phyloP scores from a whole-genome alignment of 2,888 invertebrate genomes.

The Pseudococcus jackbeardsleyi region DNA sequence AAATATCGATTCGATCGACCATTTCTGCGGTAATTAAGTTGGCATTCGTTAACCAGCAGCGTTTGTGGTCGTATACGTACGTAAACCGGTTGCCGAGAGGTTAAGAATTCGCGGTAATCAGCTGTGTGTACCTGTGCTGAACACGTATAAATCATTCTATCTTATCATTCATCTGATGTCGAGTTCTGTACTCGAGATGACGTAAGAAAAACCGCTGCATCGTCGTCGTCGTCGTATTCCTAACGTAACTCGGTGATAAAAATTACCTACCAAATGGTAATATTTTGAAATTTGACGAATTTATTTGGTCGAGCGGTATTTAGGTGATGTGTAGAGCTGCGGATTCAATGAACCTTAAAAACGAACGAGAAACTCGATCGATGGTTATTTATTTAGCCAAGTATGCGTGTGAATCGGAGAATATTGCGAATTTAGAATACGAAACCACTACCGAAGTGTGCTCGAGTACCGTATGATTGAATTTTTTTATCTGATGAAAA shows the following conservation, averaged over 20 bases:
- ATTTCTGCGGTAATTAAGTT: constrained; percentile 23
- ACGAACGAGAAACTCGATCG: background rate
- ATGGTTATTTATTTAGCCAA: background rate
- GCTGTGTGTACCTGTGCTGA: background rate
- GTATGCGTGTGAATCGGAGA: background rate
- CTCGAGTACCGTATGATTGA: background rate
- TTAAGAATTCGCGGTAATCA: constrained; percentile 13
- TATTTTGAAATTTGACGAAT: constrained; percentile 19
- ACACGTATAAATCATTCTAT: constrained; percentile 5
- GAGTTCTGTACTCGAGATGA: background rate
- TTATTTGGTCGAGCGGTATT: constrained; percentile 1
- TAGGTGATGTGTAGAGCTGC: background rate
- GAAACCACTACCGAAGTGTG: background rate
- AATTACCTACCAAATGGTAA: background rate
- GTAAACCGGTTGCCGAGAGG: constrained; percentile 13
- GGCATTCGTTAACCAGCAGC: background rate
- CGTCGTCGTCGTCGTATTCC: background rate
- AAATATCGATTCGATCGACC: background rate
- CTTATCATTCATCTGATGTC: constrained; percentile 18
- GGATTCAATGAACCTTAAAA: constrained; percentile 10
- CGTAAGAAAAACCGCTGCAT: background rate
- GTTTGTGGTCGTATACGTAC: background rate
- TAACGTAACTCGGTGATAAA: background rate
- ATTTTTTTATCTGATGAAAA: background rate
- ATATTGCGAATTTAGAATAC: background rate